phyloP scores from a whole-genome alignment of 2,113 vertebrate species.

The Poeciliopsis retropinna region DNA sequence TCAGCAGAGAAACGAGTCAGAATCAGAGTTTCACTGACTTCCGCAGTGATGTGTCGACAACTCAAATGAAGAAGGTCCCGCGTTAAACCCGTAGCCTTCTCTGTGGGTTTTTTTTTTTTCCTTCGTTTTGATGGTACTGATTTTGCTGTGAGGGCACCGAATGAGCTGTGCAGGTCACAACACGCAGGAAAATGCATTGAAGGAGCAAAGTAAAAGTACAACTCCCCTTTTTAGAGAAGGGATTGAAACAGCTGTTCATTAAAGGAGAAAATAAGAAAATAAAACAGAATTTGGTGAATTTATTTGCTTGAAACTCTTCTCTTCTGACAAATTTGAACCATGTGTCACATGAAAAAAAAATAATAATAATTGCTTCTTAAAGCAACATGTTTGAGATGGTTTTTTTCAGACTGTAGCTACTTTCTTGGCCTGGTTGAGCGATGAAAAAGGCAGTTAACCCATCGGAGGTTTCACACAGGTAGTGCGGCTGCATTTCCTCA shows the following conservation, averaged over 20 bases:
- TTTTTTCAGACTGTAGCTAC: constrained; percentile 7
- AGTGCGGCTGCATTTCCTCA: background rate
- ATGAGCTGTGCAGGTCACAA: constrained; percentile 44
- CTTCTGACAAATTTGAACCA: background rate
- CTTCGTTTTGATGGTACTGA: constrained; percentile 40
- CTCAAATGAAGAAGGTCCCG: background rate
- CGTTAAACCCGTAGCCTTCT: background rate
- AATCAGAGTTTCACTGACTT: constrained; percentile 16
- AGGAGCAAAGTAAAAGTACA: constrained; percentile 8
- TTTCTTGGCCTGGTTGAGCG: background rate
- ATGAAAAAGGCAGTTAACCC: constrained; percentile 1
- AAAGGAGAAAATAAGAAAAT: background rate
- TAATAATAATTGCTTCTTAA: background rate
- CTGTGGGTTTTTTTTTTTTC: too few species aligned
- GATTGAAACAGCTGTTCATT: background rate
- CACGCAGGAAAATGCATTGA: constrained; percentile 47
- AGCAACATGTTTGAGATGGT: background rate
- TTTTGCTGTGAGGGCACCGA: constrained; percentile 23
- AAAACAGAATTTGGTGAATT: background rate
- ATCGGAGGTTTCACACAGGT: background rate
- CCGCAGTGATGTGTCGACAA: background rate
- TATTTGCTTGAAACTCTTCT: background rate
- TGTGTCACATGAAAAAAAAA: background rate
- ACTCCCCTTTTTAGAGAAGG: background rate
- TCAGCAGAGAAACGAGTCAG: background rate